Conservation (phyloP, 2,113 vertebrate species). For the Ciconia maguari region DNA sequence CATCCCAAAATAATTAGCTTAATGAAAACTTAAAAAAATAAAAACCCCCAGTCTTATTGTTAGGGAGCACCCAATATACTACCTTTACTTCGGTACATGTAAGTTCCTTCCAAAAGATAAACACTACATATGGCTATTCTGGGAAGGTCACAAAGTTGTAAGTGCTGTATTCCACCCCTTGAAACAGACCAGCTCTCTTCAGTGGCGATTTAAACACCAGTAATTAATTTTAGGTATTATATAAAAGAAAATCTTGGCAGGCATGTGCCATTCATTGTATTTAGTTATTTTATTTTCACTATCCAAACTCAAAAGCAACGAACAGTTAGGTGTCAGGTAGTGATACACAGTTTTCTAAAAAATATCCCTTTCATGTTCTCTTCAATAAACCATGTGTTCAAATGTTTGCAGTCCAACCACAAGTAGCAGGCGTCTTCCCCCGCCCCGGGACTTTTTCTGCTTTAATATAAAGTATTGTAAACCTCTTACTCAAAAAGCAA, state of each 20-base stretch:
- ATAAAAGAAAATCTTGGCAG: not conserved
- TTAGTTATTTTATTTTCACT: conserved; percentile 42
- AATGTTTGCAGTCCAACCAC: not conserved
- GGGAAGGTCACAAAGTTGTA: not conserved
- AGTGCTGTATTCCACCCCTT: not conserved
- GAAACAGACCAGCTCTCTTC: not conserved
- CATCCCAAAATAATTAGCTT: not conserved
- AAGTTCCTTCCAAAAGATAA: not conserved
- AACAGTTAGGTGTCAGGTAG: conserved; percentile 20
- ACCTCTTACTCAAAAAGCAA: conserved; percentile 1
- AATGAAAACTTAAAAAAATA: not conserved
- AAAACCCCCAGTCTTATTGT: not conserved
- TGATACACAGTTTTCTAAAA: not conserved
- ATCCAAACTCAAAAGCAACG: conserved; percentile 1
- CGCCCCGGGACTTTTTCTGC: not conserved
- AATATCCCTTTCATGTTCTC: not conserved
- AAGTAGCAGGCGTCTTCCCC: not conserved
- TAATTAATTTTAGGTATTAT: not conserved
- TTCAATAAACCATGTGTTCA: not conserved
- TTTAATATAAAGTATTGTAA: conserved; percentile 54
- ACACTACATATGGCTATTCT: not conserved
- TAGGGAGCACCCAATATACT: not conserved
- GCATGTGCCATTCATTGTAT: not conserved
- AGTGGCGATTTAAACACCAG: not conserved
- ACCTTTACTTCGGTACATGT: not conserved